phyloP scores from a whole-genome alignment of 2,113 vertebrate genomes.

The Silurus glanis region DNA sequence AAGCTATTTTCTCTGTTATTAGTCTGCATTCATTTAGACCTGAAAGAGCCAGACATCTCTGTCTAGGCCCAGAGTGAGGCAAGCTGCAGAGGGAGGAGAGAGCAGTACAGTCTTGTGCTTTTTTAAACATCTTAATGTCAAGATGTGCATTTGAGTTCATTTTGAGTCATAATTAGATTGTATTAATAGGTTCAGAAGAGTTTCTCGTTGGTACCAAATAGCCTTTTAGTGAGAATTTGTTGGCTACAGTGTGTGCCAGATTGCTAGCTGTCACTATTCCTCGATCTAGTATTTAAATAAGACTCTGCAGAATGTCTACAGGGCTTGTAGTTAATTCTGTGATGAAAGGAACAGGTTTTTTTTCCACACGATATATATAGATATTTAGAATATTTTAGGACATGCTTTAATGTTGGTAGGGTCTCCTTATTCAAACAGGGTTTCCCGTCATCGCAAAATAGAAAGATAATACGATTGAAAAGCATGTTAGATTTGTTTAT shows the following conservation, averaged over 20 bases:
- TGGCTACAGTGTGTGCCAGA: slow-evolving; percentile 28
- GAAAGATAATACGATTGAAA: neutral
- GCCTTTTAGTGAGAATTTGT: slow-evolving; percentile 27
- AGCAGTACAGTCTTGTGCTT: neutral
- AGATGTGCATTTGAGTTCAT: neutral
- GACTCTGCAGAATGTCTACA: slow-evolving; percentile 37
- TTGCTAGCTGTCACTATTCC: slow-evolving; percentile 20
- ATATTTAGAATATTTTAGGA: slow-evolving; percentile 19
- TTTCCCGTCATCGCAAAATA: neutral
- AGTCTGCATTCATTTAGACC: slow-evolving; percentile 25
- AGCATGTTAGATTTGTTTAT: neutral
- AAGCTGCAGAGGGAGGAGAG: slow-evolving; percentile 10
- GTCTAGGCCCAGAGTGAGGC: slow-evolving; percentile 37
- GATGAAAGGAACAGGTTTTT: slow-evolving; percentile 30
- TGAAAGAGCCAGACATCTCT: slow-evolving; percentile 20
- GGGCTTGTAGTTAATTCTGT: slow-evolving; percentile 38
- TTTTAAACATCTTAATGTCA: neutral
- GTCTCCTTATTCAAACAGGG: neutral
- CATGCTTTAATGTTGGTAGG: neutral
- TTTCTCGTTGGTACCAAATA: slow-evolving; percentile 28
- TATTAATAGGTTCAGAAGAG: slow-evolving; percentile 15
- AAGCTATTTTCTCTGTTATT: slow-evolving; percentile 38
- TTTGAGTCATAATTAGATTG: slow-evolving; percentile 5
- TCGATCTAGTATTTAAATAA: slow-evolving; percentile 47
- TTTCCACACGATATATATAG: slow-evolving; percentile 1